Conservation (phyloP, 2,888 invertebrate species). For the Apodemia duryi region DNA sequence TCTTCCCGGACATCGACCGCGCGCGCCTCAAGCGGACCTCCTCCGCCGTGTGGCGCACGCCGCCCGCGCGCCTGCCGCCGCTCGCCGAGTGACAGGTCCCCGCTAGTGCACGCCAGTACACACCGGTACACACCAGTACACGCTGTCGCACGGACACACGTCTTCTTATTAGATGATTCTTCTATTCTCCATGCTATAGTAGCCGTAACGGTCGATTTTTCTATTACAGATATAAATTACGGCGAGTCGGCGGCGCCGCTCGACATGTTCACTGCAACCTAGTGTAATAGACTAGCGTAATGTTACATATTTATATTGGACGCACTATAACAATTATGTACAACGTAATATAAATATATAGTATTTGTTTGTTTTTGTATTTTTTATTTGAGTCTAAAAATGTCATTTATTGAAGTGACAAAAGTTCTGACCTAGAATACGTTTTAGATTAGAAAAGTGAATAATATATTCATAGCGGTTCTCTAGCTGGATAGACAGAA, state of each 20-base stretch:
- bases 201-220: not conserved
- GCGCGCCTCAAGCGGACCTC: conserved; percentile 84
- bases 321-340: not conserved
- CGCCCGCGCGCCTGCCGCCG: conserved; percentile 76
- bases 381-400: conserved; percentile 2
- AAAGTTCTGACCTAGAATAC: not conserved
- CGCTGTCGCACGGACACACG: no score
- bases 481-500: no score
- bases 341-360: conserved; percentile 4
- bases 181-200: no score
- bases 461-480: no score
- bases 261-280: not conserved
- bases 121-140: no score
- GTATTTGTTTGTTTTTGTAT: not conserved
- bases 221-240: not conserved
- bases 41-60: conserved; percentile 86
- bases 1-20: conserved; percentile 82
- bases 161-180: no score
- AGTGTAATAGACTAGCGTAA: conserved; percentile 2
- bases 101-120: no score
- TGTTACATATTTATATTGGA: conserved; percentile 5
- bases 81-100: no score
- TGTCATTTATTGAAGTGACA: not conserved
- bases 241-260: conserved; percentile 8
- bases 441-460: no score